These are phyloP conservation scores for Zelleria hepariella DNA, from an alignment of 2,888 invertebrate species.

Conservation along the genomic window DNA sequence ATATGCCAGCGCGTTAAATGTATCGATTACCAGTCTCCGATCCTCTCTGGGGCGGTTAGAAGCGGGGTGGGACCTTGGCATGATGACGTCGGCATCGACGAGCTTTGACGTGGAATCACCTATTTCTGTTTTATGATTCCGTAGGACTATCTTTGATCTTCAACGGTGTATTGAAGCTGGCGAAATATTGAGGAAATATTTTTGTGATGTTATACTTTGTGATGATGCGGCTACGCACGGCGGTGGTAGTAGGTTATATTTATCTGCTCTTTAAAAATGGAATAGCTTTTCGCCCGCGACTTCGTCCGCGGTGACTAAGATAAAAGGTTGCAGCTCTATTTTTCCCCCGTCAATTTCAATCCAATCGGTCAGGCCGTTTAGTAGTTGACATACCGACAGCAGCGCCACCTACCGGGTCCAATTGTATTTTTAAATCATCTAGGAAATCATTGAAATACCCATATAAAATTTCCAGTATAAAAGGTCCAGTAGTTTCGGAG, in stretches of 20 bases:
- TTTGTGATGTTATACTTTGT: not conserved
- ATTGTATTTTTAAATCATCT: too few relatives aligned
- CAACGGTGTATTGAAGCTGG: not conserved
- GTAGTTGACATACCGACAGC: too few relatives aligned
- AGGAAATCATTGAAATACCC: too few relatives aligned
- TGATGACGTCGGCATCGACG: not conserved
- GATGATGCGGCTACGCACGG: not conserved
- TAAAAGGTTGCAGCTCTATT: too few relatives aligned
- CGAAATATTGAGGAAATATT: not conserved
- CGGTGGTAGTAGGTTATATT: not conserved
- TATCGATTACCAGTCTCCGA: constrained; percentile 23
- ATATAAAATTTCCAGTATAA: too few relatives aligned
- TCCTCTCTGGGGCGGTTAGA: constrained; percentile 30
- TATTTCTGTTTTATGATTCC: constrained; percentile 4
- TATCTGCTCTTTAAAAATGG: too few relatives aligned
- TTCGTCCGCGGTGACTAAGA: too few relatives aligned
- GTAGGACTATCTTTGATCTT: not conserved
- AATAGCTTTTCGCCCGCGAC: too few relatives aligned
- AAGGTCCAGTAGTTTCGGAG: too few relatives aligned
- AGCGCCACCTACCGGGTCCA: too few relatives aligned
- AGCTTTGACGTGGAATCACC: not conserved
- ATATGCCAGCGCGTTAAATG: constrained; percentile 16
- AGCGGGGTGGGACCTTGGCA: constrained; percentile 17
- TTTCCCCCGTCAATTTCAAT: too few relatives aligned
- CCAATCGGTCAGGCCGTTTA: too few relatives aligned